Evolutionary conservation across 2,113 vertebrate species (phyloP), one percentile per base, ranked within the genome.

Genomic region (Sorex araneus): DNA sequence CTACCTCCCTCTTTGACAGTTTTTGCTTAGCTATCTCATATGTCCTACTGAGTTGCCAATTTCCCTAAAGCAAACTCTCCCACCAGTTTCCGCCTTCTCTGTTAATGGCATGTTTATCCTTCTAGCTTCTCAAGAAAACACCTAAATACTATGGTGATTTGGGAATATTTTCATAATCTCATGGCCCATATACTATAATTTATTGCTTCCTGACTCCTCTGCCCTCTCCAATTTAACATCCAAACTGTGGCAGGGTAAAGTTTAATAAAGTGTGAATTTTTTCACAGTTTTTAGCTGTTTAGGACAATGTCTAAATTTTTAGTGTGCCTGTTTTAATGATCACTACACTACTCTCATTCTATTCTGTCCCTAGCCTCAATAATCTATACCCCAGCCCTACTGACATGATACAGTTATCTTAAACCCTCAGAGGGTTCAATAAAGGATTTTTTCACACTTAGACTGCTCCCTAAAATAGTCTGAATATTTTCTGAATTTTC

Each of bases 211-310:
- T 54, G 54, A 54, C 6, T 71, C 40, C 16, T 45, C 36, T 88
- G 34, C 21, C 3, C 6, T 66, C 2, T 66, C 13, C 30, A 60
- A 18, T 21, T 3, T 77, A 43, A 74, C 11, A 47, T 83, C 54
- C 27, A 79, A 18, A 84, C 7, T 66, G 2, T 74, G 63, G 12
- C 27, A 77, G 47, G 85, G 63, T 43, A 54, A 83, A 78, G 32
- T 50, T 50, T 76, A 73, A 77, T 63, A 81, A 91, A 93, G 45
- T 67, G 7, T 67, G 63, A 32, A 89, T n/a, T 91, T 89, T 32
- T 40, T 69, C 8, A 77, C 3, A 70, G 13, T 73, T 32, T n/a
- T 40, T 79, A 63, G 67, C 15, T 28, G 1, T 70, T 87, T 47
- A 60, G 50, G 11, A 34, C 50, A 30, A 69, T 66, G 28, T 66